Evolutionary conservation across 2,113 vertebrate species (phyloP), one percentile per base, ranked within the genome.

Genomic region (Phylloscopus trochiloides): DNA sequence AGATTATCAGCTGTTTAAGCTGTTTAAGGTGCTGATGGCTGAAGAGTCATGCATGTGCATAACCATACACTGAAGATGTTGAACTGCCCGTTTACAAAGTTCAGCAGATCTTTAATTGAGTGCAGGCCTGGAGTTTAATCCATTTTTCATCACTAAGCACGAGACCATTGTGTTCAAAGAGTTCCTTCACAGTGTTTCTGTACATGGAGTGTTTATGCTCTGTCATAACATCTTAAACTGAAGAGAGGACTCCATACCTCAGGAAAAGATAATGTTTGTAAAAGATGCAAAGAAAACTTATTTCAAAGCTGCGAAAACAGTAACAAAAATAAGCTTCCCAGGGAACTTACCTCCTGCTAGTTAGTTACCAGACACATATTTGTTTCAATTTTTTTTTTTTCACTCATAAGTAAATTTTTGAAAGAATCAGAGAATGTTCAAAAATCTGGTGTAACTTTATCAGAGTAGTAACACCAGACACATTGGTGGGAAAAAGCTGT

Each of bases 341-440:
- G 95, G 89, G 87, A 93, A 63, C 38, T 54, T 78, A 52, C 58
- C 92, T 97, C 96, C 97, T 93, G 81, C 67, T 86, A 79, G 62
- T 81, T 71, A 71, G 59, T 70, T 13, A 51, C 71, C 55, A 92
- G 36, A 76, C 48, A 73, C 58, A 40, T 52, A 72, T 72, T 88
- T 65, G 14, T 72, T 83, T 62, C 15, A 12, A 7, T 32, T 42
- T 66, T 6, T 2, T 7, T 7, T 34, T 3, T 5, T 0, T 28
- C 14, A 4, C 18, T 42, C 32, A 5, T 73, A 91, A 70, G n/a
- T 21, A 71, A 7, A 31, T 29, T 94, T 94, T 92, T 65, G 12
- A 61, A 67, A 36, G 62, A 76, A 43, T 40, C 59, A 32, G 43
- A 91, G 58, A 86, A 71, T 5, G 25, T 79, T 55, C 26, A 76